Percentiles rank a stretch among this genome's conserved stretches.
phyloP scores from a whole-genome alignment of 2,797 vertebrate genomes.

The Mormyrops attenuatus region DNA sequence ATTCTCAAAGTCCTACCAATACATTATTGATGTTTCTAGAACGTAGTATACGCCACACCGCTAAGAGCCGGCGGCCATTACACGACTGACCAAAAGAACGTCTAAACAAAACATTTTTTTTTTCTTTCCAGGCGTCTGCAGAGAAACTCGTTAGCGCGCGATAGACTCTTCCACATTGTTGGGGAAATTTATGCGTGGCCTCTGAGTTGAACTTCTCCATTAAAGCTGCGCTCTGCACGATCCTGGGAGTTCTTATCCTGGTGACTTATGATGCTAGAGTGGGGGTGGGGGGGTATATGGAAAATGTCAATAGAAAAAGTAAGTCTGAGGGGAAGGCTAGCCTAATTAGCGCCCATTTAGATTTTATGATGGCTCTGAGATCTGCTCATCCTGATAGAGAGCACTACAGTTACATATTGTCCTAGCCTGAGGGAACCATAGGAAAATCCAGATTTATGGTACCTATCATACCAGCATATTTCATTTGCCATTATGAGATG shows the following conservation, averaged over 20 bases:
- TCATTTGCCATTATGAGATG: conserved; percentile 99
- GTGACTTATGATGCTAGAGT: conserved; percentile 97
- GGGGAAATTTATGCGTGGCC: conserved; percentile 91
- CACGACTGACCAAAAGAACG: not conserved
- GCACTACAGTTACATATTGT: conserved; percentile 99
- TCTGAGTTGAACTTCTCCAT: conserved; percentile 97
- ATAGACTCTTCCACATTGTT: conserved; percentile 40
- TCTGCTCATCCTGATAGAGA: conserved; percentile 99
- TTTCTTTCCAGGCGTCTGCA: conserved; percentile 30
- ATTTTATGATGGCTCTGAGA: conserved; percentile 99
- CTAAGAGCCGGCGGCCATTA: not conserved
- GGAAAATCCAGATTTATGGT: conserved; percentile 99
- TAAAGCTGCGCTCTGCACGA: conserved; percentile 89
- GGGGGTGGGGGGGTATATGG: conserved; percentile 66
- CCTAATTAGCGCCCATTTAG: conserved; percentile 99
- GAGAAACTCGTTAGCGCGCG: conserved; percentile 80
- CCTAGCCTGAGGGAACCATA: conserved; percentile 99
- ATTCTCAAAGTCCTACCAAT: not conserved
- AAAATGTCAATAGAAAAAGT: conserved; percentile 99
- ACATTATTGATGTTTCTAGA: not conserved
- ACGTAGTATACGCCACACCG: not conserved
- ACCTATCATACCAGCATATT: conserved; percentile 99
- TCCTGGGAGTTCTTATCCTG: conserved; percentile 86
- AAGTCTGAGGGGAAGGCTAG: conserved; percentile 99
- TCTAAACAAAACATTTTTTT: conserved; percentile 12